A percentile compares a stretch with the other conserved stretches of the same genome.
Evolutionary conservation across 1,140 invertebrate genomes (phyloP).

Genomic region (Solenopsis invicta): DNA sequence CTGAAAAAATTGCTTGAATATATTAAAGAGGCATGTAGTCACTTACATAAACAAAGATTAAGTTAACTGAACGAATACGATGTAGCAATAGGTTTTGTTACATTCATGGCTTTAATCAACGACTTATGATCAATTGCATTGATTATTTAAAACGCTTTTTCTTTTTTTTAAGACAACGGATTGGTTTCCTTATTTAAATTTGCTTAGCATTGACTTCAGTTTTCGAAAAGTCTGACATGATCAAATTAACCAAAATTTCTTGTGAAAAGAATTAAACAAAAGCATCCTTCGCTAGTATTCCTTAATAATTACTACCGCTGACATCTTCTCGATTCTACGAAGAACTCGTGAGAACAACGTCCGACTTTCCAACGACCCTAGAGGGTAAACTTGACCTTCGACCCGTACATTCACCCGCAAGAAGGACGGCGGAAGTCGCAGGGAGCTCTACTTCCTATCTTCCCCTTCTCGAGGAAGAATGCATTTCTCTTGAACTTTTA

Average conservation of each 20-base stretch:
- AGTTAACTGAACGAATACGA: not conserved
- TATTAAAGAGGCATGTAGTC: not conserved
- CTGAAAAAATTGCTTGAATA: not conserved
- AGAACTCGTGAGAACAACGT: slow-evolving; percentile 67
- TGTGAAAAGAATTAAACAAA: not conserved
- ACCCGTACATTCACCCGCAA: slow-evolving; percentile 76
- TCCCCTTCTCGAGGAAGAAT: slow-evolving; percentile 10
- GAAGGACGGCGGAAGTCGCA: slow-evolving; percentile 71
- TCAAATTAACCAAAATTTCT: not conserved
- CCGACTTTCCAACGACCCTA: slow-evolving; percentile 55
- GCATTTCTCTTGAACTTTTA: not conserved
- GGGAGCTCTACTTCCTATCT: slow-evolving; percentile 74
- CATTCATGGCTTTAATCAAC: not conserved
- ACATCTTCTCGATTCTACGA: slow-evolving; percentile 51
- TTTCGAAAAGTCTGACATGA: not conserved
- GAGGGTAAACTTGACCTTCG: slow-evolving; percentile 77
- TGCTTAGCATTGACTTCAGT: not conserved
- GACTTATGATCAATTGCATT: not conserved
- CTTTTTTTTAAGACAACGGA: no score
- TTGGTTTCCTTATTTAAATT: not conserved
- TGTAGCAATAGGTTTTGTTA: not conserved
- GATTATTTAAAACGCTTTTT: not conserved
- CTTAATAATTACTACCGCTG: not conserved
- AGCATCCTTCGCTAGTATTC: not conserved
- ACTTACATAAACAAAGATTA: not conserved